phyloP scores from a whole-genome alignment of 1,140 invertebrate genomes.

The Penaeus vannamei region DNA sequence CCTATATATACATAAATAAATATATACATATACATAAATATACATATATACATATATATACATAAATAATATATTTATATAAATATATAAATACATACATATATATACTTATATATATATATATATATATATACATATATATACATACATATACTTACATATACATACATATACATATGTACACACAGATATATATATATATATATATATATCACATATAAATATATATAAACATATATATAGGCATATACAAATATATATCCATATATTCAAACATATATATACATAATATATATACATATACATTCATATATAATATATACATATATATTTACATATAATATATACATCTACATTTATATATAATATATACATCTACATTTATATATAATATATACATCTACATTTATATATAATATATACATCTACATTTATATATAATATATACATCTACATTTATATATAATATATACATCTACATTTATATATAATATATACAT shows the following conservation, averaged over 20 bases:
- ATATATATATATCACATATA: neutral
- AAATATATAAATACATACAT: neutral
- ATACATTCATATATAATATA: neutral
- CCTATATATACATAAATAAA: neutral
- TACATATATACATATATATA: neutral
- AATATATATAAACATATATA: too few species aligned
- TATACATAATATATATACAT: conserved; percentile 4
- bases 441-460: neutral
- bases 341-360: neutral
- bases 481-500: neutral
- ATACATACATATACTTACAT: neutral
- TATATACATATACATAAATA: neutral
- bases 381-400: conserved; percentile 16
- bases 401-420: neutral
- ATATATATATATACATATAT: neutral
- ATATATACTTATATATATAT: neutral
- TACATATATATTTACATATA: neutral
- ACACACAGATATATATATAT: neutral
- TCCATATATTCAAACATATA: neutral
- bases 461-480: neutral
- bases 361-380: too few species aligned
- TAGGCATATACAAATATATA: neutral
- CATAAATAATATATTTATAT: too few species aligned
- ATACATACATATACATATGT: neutral
- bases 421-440: too few species aligned